Base-by-base conservation (phyloP, 2,113 vertebrate genomes). In the Ursus arctos region DNA sequence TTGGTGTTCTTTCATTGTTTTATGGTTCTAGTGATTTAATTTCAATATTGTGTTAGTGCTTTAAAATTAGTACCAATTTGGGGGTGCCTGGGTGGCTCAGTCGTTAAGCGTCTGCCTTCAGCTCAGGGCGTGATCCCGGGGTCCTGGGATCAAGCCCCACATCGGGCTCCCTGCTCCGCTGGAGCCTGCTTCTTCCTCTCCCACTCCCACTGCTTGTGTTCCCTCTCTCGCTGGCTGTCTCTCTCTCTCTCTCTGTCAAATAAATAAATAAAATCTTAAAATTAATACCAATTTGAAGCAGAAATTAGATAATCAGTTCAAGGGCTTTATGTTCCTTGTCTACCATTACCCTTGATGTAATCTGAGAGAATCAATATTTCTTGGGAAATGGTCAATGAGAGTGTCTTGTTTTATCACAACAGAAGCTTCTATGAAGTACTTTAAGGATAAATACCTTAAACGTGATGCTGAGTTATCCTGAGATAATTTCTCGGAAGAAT, bases 51-150 rank as follows among this genome's bases (percentile, higher is more conserved):
- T 95, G n/a, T 16, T 90, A 40, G 57, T 97, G 43, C 77, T 97
- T 97, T 97, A 95, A 92, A 97, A 96, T 97, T 96, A 93, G 69
- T 92, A 96, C 53, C 71, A 93, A 85, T 94, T 97, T 89, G 88
- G 40, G 40, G 4, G 40, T 40, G 40, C 40, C 40, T 40, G 40
- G 40, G 40, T 40, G 40, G 40, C 40, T 40, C 40, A 40, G 40
- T 40, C 40, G 40, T 40, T 40, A 40, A 40, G 40, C 40, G 40
- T 40, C 40, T 40, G 40, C 40, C 40, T 40, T 40, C 40, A 4
- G 40, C 40, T 40, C 40, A 40, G 40, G 40, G 40, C 40, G 40
- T 40, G 40, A 40, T 40, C 40, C 40, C 40, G 40, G 40, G 40
- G 40, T 40, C 40, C 40, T 40, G 40, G 40, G 40, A 40, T 40